These are phyloP conservation scores for Drosophila arawakana DNA, from an alignment of 1,140 invertebrate species.

Conservation along the genomic window DNA sequence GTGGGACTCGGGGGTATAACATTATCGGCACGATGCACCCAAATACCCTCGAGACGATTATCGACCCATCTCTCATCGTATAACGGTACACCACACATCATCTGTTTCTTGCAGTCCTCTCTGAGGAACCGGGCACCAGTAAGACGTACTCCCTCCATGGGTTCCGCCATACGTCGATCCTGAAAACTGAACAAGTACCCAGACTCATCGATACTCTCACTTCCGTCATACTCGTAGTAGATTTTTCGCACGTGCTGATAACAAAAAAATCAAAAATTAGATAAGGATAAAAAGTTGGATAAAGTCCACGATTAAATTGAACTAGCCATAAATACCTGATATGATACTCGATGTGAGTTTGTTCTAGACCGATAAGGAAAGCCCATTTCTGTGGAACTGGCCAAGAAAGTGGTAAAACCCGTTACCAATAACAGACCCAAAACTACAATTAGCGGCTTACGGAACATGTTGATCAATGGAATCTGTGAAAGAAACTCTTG, in stretches of 20 bases:
- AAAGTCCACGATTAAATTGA: not conserved
- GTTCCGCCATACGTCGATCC: slow-evolving; percentile 88
- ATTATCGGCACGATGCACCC: slow-evolving; percentile 34
- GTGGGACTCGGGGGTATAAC: slow-evolving; percentile 4
- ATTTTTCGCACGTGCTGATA: slow-evolving; percentile 86
- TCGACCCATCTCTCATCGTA: slow-evolving; percentile 85
- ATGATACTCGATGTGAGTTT: slow-evolving; percentile 86
- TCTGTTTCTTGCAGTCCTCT: slow-evolving; percentile 87
- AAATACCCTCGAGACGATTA: slow-evolving; percentile 30
- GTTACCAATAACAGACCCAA: slow-evolving; percentile 85
- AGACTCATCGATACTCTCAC: slow-evolving; percentile 85
- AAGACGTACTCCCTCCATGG: slow-evolving; percentile 82
- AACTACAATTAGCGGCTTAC: slow-evolving; percentile 33
- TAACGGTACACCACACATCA: slow-evolving; percentile 90
- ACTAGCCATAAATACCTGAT: slow-evolving; percentile 86
- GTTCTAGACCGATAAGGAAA: slow-evolving; percentile 90
- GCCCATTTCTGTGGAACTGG: slow-evolving; percentile 87
- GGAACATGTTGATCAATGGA: slow-evolving; percentile 54
- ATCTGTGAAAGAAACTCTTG: not conserved
- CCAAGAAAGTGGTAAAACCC: slow-evolving; percentile 85
- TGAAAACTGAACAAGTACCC: slow-evolving; percentile 90
- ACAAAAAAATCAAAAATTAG: not conserved
- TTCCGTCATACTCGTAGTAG: slow-evolving; percentile 86
- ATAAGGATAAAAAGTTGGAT: not conserved
- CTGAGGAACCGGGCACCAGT: slow-evolving; percentile 85